Conservation (phyloP, 1,140 invertebrate genomes). For the Bombus confusus region DNA sequence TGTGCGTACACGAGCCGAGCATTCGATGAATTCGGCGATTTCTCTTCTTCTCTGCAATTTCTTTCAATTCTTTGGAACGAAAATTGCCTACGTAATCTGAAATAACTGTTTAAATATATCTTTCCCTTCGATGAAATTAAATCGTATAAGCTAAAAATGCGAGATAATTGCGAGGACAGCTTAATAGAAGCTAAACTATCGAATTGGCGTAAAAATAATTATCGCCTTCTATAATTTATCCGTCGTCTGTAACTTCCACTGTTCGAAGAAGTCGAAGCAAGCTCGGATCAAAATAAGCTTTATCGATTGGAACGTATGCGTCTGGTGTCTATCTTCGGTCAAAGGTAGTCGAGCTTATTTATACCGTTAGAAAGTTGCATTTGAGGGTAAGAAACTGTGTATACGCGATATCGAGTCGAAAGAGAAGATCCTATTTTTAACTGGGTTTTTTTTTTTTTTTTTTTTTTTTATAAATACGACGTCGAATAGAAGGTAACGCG, state of each 20-base stretch:
- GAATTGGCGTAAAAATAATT: neutral
- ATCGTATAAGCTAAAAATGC: neutral
- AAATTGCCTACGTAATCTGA: neutral
- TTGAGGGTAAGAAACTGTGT: neutral
- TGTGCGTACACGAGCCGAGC: neutral
- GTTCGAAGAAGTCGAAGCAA: neutral
- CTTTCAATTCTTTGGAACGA: neutral
- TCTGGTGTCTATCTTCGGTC: neutral
- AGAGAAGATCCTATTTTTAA: too few relatives aligned
- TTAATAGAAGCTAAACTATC: neutral
- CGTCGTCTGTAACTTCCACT: neutral
- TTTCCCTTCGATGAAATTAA: neutral
- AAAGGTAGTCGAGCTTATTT: neutral
- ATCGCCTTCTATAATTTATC: neutral
- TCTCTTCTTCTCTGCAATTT: accelerated
- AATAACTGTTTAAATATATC: neutral
- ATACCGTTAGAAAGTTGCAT: neutral
- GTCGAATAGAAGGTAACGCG: accelerated
- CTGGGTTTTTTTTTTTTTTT: too few relatives aligned
- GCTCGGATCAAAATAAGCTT: neutral
- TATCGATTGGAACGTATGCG: neutral
- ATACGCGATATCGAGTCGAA: neutral
- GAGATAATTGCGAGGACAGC: neutral
- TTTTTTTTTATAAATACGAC: too few relatives aligned
- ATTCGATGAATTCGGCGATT: neutral